Conservation (phyloP, 2,888 invertebrate genomes). For the Erebia aethiops region DNA sequence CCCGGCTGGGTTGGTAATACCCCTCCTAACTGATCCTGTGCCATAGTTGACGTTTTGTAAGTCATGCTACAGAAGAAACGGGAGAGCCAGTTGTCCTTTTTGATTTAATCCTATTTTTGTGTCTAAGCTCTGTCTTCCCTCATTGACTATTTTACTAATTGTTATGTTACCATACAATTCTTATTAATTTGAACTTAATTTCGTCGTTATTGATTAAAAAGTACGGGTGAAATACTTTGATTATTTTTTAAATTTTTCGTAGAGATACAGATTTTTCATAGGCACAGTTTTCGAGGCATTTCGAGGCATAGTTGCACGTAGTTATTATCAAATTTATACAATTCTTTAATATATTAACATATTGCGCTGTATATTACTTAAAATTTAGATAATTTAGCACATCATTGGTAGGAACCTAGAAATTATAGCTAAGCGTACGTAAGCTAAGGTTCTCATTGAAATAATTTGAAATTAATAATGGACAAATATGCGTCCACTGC, state of each 20-base stretch:
- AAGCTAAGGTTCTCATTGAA: no score
- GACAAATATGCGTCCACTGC: background rate
- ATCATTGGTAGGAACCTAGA: no score
- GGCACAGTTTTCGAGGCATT: no score
- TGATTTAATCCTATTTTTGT: background rate
- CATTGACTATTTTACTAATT: background rate
- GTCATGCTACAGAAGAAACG: constrained; percentile 1
- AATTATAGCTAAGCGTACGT: background rate
- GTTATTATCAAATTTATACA: no score
- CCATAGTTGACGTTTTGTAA: background rate
- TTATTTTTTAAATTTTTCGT: no score
- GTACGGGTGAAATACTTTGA: background rate
- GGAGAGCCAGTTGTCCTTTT: background rate
- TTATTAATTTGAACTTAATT: no score
- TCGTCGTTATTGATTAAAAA: background rate
- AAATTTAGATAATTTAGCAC: no score
- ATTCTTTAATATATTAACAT: no score
- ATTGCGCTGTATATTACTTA: no score
- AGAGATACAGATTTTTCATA: no score
- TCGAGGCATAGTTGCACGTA: no score
- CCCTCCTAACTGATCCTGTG: background rate
- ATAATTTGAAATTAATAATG: background rate
- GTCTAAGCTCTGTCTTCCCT: background rate
- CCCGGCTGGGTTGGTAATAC: background rate
- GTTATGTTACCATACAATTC: no score